Conservation (phyloP, 2,797 vertebrate genomes). For the Synanceia verrucosa region DNA sequence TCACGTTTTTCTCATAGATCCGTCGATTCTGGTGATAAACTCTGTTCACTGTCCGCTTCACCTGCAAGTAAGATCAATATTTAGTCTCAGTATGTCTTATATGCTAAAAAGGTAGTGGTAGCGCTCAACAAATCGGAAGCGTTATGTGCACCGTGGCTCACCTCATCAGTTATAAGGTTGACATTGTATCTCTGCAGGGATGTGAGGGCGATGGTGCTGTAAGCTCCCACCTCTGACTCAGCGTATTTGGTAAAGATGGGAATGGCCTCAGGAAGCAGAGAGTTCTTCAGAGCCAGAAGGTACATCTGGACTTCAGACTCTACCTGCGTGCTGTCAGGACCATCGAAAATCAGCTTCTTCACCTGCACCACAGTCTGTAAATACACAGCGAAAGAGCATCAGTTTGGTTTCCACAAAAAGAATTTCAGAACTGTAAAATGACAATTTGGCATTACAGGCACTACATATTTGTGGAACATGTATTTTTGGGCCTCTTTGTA, state of each 20-base stretch:
- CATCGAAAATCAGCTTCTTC: constrained; percentile 90
- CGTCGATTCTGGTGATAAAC: constrained; percentile 95
- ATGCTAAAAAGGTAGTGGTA: neutral
- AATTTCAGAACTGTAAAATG: neutral
- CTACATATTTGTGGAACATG: neutral
- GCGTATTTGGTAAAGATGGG: constrained; percentile 88
- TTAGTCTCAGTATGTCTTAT: neutral
- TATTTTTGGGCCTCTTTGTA: neutral
- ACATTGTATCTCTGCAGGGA: constrained; percentile 90
- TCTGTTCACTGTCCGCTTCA: constrained; percentile 91
- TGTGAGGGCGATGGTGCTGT: constrained; percentile 88
- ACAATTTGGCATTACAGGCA: neutral
- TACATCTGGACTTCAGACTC: constrained; percentile 90
- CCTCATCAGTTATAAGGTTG: constrained; percentile 88
- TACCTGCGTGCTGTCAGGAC: constrained; percentile 84
- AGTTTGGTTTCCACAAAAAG: neutral
- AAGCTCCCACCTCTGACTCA: constrained; percentile 87
- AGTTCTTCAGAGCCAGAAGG: constrained; percentile 93
- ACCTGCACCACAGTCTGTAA: constrained; percentile 88
- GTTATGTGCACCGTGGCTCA: constrained; percentile 45
- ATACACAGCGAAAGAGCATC: constrained; percentile 7
- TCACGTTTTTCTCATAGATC: constrained; percentile 92
- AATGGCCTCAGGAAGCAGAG: constrained; percentile 91
- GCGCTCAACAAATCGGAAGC: neutral
- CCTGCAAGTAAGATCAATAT: constrained; percentile 75